Evolutionary conservation across 2,888 invertebrate genomes (phyloP).

Genomic region (Hybos culiciformis): DNA sequence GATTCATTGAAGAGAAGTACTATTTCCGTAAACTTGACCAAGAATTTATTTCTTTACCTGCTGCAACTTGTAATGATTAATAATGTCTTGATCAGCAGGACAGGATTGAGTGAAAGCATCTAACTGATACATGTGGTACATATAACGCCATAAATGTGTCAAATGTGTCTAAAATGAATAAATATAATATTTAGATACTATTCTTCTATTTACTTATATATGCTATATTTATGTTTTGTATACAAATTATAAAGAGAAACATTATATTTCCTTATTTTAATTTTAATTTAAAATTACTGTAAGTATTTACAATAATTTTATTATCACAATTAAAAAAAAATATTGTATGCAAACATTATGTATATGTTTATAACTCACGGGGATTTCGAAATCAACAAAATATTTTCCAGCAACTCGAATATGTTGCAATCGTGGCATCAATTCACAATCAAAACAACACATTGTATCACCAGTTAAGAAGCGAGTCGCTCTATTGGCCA

Average conservation of each 20-base stretch:
- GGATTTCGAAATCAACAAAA: constrained; percentile 73
- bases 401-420: constrained; percentile 93
- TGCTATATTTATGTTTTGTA: not conserved
- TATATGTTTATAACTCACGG: constrained; percentile 45
- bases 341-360: not conserved
- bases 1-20: too few relatives aligned
- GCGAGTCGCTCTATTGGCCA: constrained; percentile 72
- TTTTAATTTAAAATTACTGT: too few relatives aligned
- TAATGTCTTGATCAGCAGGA: constrained; percentile 98
- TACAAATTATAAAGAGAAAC: not conserved
- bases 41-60: constrained; percentile 43
- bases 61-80: constrained; percentile 95
- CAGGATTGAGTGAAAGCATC: constrained; percentile 98
- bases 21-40: not conserved
- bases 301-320: too few relatives aligned
- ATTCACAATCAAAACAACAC: constrained; percentile 98
- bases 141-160: constrained; percentile 88
- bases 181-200: too few relatives aligned
- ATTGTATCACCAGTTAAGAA: constrained; percentile 95
- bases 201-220: too few relatives aligned
- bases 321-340: constrained; percentile 2
- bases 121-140: constrained; percentile 95
- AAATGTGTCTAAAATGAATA: constrained; percentile 46
- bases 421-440: constrained; percentile 97
- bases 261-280: too few relatives aligned